Evolutionary conservation across 2,113 vertebrate genomes (phyloP).

Genomic region (Orcinus orca): DNA sequence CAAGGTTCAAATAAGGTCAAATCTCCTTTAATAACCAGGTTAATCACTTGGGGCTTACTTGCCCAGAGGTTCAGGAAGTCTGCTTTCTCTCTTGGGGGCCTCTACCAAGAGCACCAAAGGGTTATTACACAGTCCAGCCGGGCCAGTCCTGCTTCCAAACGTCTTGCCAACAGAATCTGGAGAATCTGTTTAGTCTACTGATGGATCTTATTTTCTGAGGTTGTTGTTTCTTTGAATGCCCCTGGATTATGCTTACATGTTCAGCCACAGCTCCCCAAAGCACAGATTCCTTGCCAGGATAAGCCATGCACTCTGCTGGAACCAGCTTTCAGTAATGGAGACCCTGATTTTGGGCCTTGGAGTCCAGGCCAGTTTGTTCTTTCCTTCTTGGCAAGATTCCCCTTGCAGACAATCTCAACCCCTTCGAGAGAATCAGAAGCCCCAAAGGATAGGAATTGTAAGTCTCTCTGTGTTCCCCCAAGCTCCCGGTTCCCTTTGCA

Average conservation of each 20-base stretch:
- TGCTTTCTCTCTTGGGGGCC: neutral
- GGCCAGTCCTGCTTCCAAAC: neutral
- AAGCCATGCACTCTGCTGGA: neutral
- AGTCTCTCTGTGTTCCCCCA: neutral
- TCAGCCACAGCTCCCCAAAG: neutral
- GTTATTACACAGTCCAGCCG: neutral
- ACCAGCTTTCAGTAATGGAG: neutral
- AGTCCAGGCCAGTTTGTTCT: neutral
- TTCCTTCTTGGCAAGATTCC: neutral
- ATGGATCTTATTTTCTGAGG: neutral
- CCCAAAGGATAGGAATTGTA: neutral
- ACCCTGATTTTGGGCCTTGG: neutral
- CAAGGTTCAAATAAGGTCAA: conserved; percentile 11
- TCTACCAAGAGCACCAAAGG: neutral
- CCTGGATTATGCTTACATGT: neutral
- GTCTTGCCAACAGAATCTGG: neutral
- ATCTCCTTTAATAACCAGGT: neutral
- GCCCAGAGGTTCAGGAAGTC: neutral
- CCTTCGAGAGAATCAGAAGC: neutral
- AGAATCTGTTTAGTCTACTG: neutral
- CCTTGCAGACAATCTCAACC: neutral
- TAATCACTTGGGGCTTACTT: neutral
- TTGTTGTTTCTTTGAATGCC: neutral
- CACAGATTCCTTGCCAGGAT: neutral
- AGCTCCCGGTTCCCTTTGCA: neutral